These are phyloP conservation scores for Asobara japonica DNA, from an alignment of 1,140 invertebrate genomes.

Conservation along the genomic window DNA sequence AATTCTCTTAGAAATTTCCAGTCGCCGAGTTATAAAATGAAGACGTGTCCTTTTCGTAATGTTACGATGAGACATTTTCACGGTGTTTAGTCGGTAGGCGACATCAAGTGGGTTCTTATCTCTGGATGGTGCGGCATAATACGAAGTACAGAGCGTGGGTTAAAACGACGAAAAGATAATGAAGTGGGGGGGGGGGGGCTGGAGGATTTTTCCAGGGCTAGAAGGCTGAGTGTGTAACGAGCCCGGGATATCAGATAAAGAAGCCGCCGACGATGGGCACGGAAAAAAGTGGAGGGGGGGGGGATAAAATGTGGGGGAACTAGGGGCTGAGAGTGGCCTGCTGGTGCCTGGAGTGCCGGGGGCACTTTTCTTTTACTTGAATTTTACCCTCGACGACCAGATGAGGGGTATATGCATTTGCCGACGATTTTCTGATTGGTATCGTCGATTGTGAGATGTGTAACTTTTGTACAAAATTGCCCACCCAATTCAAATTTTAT, in stretches of 20 bases:
- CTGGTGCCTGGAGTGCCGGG: slow-evolving; percentile 1
- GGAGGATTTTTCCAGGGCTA: not conserved
- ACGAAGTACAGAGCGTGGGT: not conserved
- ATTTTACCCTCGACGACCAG: too few relatives aligned
- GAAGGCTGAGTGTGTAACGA: slow-evolving; percentile 17
- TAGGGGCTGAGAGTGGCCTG: slow-evolving; percentile 9
- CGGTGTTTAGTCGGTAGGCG: slow-evolving; percentile 12
- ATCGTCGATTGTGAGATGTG: too few relatives aligned
- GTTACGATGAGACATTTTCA: slow-evolving; percentile 7
- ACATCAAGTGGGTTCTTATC: slow-evolving; percentile 11
- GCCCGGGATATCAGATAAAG: slow-evolving; percentile 19
- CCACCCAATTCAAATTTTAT: too few relatives aligned
- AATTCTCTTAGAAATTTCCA: not conserved
- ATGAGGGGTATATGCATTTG: too few relatives aligned
- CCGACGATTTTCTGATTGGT: too few relatives aligned
- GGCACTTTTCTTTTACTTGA: slow-evolving; percentile 14
- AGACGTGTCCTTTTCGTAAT: not conserved
- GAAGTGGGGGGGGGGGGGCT: slow-evolving; percentile 36
- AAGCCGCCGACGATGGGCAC: not conserved
- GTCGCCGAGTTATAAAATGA: slow-evolving; percentile 7
- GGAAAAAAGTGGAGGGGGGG: slow-evolving; percentile 15
- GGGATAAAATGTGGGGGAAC: slow-evolving; percentile 18
- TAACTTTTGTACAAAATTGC: too few relatives aligned
- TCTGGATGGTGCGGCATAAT: not conserved
- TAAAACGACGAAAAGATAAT: slow-evolving; percentile 39